Evolutionary conservation across 1,140 invertebrate species (phyloP).

Genomic region (Homarus americanus): DNA sequence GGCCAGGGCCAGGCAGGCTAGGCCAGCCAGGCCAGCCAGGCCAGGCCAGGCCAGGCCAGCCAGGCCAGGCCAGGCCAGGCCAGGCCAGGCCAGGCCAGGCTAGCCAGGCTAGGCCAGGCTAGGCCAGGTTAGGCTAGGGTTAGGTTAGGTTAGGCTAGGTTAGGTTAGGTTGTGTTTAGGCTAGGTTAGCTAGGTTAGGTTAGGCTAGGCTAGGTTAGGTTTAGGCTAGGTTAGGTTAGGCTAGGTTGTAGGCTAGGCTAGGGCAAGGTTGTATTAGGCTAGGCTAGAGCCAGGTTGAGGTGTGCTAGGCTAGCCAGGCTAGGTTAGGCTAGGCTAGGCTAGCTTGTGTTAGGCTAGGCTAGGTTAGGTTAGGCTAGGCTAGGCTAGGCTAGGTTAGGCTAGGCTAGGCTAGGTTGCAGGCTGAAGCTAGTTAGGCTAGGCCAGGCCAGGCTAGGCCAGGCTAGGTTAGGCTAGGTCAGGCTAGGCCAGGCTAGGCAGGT

Average conservation of each 20-base stretch:
- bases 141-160: conserved; percentile 14
- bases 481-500: conserved; percentile 22
- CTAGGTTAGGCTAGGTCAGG: conserved; percentile 57
- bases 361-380: conserved; percentile 75
- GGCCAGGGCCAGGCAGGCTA: conserved; percentile 17
- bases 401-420: too few species aligned
- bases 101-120: conserved; percentile 68
- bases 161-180: conserved; percentile 41
- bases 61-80: conserved; percentile 70
- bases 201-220: conserved; percentile 32
- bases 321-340: conserved; percentile 67
- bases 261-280: conserved; percentile 66
- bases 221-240: too few species aligned
- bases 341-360: conserved; percentile 28
- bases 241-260: conserved; percentile 65
- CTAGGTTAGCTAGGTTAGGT: background rate
- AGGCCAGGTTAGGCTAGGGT: conserved; percentile 68
- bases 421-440: conserved; percentile 74
- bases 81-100: conserved; percentile 59
- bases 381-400: conserved; percentile 75
- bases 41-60: conserved; percentile 29
- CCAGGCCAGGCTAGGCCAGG: conserved; percentile 67
- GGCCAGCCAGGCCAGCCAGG: conserved; percentile 39
- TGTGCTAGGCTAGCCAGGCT: conserved; percentile 55
- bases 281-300: conserved; percentile 66